These are phyloP conservation scores for Hafferia zeledoni DNA, from an alignment of 2,797 vertebrate species.

Conservation along the genomic window DNA sequence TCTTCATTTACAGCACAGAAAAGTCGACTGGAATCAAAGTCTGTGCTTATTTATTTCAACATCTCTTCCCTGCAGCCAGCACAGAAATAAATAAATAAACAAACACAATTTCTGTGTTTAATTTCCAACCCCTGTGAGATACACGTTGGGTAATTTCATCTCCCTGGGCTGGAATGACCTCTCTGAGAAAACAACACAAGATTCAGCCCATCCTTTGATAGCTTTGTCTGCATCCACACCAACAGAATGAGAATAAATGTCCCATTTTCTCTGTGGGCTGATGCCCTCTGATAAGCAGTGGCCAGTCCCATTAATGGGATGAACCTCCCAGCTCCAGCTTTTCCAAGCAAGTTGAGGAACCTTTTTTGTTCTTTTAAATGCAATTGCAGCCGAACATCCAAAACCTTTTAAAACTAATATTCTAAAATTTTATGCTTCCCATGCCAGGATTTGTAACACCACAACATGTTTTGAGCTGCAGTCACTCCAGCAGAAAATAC, in stretches of 20 bases:
- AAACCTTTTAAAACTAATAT: slow-evolving; percentile 45
- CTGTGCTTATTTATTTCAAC: neutral
- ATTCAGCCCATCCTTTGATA: neutral
- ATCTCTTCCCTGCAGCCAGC: neutral
- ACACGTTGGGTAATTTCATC: neutral
- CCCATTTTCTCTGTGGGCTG: neutral
- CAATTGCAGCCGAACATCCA: neutral
- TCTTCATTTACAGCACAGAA: neutral
- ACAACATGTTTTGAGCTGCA: slow-evolving; percentile 32
- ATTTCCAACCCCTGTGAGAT: neutral
- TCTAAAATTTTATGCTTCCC: slow-evolving; percentile 21
- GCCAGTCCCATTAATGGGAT: neutral
- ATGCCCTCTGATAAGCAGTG: neutral
- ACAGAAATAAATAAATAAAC: neutral
- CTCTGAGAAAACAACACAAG: neutral
- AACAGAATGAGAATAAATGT: neutral
- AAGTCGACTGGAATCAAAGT: neutral
- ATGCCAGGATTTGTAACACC: neutral
- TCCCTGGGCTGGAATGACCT: neutral
- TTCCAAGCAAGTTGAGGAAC: neutral
- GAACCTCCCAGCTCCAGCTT: neutral
- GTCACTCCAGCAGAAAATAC: slow-evolving; percentile 39
- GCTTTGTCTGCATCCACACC: neutral
- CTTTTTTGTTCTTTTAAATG: neutral
- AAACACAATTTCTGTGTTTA: neutral